phyloP scores from a whole-genome alignment of 2,888 invertebrate genomes.

The Chirona hameri region DNA sequence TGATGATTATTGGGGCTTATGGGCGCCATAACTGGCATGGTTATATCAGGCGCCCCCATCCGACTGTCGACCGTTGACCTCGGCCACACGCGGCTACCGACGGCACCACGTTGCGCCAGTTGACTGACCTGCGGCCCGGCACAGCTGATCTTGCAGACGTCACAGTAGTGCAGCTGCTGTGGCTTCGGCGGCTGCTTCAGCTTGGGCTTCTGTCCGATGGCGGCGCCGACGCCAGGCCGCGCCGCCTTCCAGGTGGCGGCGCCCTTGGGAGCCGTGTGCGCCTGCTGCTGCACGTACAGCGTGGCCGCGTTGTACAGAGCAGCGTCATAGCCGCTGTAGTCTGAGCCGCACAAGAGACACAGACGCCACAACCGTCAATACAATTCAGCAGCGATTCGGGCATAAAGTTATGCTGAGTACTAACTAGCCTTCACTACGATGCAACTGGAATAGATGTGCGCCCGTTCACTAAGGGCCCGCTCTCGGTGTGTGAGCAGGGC shows the following conservation, averaged over 20 bases:
- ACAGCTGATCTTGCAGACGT: slow-evolving; percentile 97
- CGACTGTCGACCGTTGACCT: too few species aligned
- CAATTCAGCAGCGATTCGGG: too few species aligned
- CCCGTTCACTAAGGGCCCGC: background rate
- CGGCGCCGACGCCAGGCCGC: slow-evolving; percentile 43
- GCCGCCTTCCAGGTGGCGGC: slow-evolving; percentile 51
- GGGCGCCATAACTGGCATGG: too few species aligned
- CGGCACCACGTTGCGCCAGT: background rate
- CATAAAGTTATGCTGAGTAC: too few species aligned
- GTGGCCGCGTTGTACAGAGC: slow-evolving; percentile 94
- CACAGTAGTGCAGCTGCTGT: slow-evolving; percentile 94
- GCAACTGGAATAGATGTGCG: background rate
- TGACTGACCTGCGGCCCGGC: slow-evolving; percentile 75
- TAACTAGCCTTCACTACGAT: too few species aligned
- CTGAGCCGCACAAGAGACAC: background rate
- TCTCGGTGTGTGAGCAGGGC: background rate
- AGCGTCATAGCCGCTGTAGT: slow-evolving; percentile 76
- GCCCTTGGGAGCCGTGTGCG: slow-evolving; percentile 42
- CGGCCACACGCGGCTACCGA: too few species aligned
- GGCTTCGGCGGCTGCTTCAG: slow-evolving; percentile 27
- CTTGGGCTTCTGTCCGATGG: slow-evolving; percentile 44
- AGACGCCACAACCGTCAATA: too few species aligned
- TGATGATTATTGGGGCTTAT: too few species aligned
- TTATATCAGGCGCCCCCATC: too few species aligned
- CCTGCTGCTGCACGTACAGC: slow-evolving; percentile 86